Evolutionary conservation across 2,113 vertebrate genomes (phyloP), one percentile per base, ranked within the genome.

Genomic region (Trogon surrucura): DNA sequence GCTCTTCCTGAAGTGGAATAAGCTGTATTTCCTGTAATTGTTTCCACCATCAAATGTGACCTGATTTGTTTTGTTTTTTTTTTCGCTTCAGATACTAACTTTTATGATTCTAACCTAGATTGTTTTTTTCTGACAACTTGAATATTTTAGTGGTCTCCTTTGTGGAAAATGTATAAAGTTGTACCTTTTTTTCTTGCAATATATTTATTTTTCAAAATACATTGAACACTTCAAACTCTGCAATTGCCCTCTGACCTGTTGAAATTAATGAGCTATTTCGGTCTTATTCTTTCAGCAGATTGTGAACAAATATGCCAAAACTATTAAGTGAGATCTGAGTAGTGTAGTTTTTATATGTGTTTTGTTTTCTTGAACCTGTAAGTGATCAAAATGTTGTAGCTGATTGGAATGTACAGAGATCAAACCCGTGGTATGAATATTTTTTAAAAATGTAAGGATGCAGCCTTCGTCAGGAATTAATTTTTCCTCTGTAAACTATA

Each of bases 21-120:
- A 89, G 89, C 95, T 85, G 91, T 85, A 74, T 96, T 98, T 98
- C 97, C 97, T 98, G 88, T 87, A 74, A 97, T 98, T 98, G 97
- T 98, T 96, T 97, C 89, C 62, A 44, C 83, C 95, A 56, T 91
- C 95, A 95, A 97, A 97, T 96, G 93, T 96, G 85, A 96, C 93
- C 93, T 85, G 89, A 75, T 70, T 90, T 77, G 83, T 80, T 81
- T n/a, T n/a, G n/a, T 80, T 80, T 73, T 80, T 6, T 4, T 0
- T 29, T 78, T 85, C 19, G 53, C 32, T 65, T 94, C 25, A 15
- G 60, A 80, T 88, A 20, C 57, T 62, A 36, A 44, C 74, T 88
- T 80, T 25, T 25, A 53, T 67, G 27, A 78, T 89, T 82, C 16
- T 92, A 92, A 65, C 45, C 30, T 67, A 48, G 65, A 38, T 45